Base-by-base conservation (phyloP, 2,888 invertebrate species). In the Campopleginae sp. region DNA sequence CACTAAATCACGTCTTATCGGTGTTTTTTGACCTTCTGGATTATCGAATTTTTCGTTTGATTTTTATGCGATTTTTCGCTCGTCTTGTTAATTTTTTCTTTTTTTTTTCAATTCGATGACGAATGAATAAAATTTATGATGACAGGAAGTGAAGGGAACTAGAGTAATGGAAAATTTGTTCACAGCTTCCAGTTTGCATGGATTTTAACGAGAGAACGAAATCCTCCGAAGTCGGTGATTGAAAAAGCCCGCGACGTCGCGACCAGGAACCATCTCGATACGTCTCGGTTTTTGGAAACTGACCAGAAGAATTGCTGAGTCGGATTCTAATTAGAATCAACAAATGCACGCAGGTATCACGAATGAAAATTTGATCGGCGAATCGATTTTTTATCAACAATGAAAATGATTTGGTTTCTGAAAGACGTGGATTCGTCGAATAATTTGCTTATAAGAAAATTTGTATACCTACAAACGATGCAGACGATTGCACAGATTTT, bases 161-260 rank as follows among this genome's bases (percentile, higher is more conserved):
- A 14, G 10, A 10, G 10, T 23, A 42, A 54, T 31, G 12, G 5
- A 63, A 42, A 33, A 19, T 44, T n/a, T 7, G 27, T 82, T 91
- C 91, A 82, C 76, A 92, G 92, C 71, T 31, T 88, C 92, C 94
- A 94, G 88, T 94, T 94, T 85, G 94, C 94, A 3, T 95, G 96
- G 96, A 95, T 97, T 80, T 93, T 97, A 66, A 96, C 96, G 0
- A 95, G 96, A 88, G 94, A 95, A 70, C 94, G 94, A 46, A 94
- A 94, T 74, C 96, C 96, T n/a, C 91, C 95, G 0, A 88, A 94
- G 2, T 91, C 95, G 33, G 94, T 95, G 0, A 90, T 96, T 90
- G 94, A 96, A 87, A 95, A 95, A 86, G 96, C 96, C 0, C 95
- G 96, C 87, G 91, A 93, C 65, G 94, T 94, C 1, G 89, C 95